Base-by-base conservation (phyloP, 2,113 vertebrate species). In the Zeus faber region DNA sequence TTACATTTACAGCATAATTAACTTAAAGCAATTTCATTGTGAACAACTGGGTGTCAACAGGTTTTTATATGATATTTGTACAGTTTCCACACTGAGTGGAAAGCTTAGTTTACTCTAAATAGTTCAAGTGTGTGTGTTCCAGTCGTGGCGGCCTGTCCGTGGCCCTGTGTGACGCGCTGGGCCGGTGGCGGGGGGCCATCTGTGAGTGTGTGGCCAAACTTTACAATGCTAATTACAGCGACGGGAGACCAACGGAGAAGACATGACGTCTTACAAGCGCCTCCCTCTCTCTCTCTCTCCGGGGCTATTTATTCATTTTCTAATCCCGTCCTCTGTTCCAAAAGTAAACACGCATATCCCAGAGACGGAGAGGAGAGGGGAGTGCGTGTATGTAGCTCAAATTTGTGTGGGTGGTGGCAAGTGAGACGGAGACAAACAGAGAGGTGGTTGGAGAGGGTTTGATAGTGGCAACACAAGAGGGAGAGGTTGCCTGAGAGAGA, bases 211-310 rank as follows among this genome's bases (percentile, higher is more conserved):
- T 48, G 56, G 45, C 22, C 22, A 18, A 40, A 49, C 56, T 58
- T 49, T 49, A 26, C 33, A 49, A 58, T 58, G 56, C 56, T 58
- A 58, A 58, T 58, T 24, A 39, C 45, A 39, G 33, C 56, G 16
- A 18, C 55, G 9, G 55, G 44, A 49, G 16, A 29, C 16, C 31
- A 16, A 16, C 8, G 11, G 11, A 58, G 45, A 5, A 48, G 56
- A 49, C 46, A 47, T 35, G 41, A 27, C 10, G 40, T 22, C 44
- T 47, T 35, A 48, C 54, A 58, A 44, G 44, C 31, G 29, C 20
- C 33, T 48, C 44, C 24, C 18, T 16, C 24, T 58, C 44, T 25
- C 18, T 16, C 24, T 58, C 54, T 48, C 44, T 33, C 48, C 11
- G 3, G 10, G 47, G 4, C 20, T 49, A 27, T 45, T 46, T 37